Evolutionary conservation across 2,113 vertebrate species (phyloP).

Genomic region (Collichthys lucidus): DNA sequence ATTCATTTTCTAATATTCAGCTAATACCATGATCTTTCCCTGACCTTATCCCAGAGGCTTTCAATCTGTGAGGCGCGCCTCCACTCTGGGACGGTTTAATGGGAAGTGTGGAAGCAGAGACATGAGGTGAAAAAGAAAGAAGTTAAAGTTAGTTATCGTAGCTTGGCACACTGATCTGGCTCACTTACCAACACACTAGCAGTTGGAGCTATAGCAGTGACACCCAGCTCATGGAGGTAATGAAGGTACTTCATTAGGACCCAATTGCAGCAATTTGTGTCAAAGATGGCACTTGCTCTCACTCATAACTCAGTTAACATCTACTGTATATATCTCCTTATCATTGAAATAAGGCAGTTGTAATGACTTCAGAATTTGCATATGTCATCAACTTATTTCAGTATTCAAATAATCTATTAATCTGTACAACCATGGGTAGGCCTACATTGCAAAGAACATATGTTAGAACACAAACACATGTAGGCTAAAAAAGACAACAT

Average conservation of each 20-base stretch:
- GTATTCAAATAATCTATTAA: neutral
- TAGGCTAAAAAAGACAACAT: neutral
- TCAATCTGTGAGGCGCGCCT: neutral
- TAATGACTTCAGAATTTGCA: neutral
- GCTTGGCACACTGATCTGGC: neutral
- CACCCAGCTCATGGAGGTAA: neutral
- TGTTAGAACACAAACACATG: neutral
- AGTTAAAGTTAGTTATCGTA: neutral
- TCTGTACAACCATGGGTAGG: neutral
- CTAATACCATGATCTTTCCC: neutral
- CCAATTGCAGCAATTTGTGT: neutral
- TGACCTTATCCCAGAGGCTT: neutral
- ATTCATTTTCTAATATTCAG: neutral
- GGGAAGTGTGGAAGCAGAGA: neutral
- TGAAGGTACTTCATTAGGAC: neutral
- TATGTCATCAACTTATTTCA: neutral
- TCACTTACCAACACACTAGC: neutral
- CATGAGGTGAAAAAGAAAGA: neutral
- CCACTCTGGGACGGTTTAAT: neutral
- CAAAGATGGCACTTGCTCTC: neutral
- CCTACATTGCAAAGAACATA: neutral
- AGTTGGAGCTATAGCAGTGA: neutral
- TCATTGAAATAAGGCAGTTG: neutral
- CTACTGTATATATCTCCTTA: neutral
- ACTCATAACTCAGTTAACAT: neutral